Conservation (phyloP, 2,113 vertebrate species). For the Oceanodroma tethys region DNA sequence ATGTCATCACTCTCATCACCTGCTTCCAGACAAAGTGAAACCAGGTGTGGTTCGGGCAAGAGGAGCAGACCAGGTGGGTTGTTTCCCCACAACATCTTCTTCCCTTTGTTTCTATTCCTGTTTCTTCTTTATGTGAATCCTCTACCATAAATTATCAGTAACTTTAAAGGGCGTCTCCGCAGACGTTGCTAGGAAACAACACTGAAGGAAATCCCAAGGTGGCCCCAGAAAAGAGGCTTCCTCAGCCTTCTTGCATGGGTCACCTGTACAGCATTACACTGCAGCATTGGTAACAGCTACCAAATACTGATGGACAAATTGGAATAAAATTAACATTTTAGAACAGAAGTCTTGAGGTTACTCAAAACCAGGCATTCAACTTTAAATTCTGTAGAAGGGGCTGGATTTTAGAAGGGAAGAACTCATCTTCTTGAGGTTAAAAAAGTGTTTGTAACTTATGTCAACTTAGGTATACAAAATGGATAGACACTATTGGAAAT, state of each 20-base stretch:
- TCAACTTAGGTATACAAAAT: background rate
- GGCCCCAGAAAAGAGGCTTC: background rate
- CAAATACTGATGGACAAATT: background rate
- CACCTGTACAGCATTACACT: background rate
- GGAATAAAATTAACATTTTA: background rate
- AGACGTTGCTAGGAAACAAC: background rate
- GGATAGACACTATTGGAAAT: background rate
- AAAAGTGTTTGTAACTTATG: fast-evolving
- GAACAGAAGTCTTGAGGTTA: background rate
- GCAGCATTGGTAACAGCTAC: too few relatives aligned
- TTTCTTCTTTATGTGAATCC: background rate
- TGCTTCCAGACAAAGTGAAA: background rate
- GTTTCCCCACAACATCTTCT: background rate
- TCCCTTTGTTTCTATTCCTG: background rate
- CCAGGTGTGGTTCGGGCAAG: background rate
- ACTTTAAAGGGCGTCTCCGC: background rate
- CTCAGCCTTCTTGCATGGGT: background rate
- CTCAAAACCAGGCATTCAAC: background rate
- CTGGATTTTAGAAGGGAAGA: background rate
- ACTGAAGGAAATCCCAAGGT: background rate
- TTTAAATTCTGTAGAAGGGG: fast-evolving
- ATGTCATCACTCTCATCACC: background rate
- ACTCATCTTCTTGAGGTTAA: background rate
- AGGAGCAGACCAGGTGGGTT: background rate
- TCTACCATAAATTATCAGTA: background rate